A percentile compares a stretch with the other conserved stretches of the same genome.
phyloP scores from a whole-genome alignment of 2,113 vertebrate species.

The Tetrao urogallus region DNA sequence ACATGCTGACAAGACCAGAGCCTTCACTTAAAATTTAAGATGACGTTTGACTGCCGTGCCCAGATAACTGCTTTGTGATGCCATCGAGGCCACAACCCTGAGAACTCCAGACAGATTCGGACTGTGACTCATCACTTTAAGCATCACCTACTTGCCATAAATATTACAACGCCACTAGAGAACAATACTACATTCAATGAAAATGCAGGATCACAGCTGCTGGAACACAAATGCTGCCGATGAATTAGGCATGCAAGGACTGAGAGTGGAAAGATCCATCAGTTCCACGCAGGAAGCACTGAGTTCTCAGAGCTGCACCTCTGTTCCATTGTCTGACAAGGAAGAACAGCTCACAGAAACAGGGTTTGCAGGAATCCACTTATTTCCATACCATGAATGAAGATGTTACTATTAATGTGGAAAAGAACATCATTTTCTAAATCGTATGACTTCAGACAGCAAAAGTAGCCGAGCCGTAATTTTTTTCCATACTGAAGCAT shows the following conservation, averaged over 20 bases:
- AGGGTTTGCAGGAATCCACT: not conserved
- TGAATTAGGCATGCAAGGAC: not conserved
- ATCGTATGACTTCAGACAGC: not conserved
- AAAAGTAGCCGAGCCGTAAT: not conserved
- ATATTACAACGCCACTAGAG: slow-evolving; percentile 11
- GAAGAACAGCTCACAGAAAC: not conserved
- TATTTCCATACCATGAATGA: not conserved
- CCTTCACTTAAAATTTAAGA: not conserved
- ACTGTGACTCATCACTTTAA: not conserved
- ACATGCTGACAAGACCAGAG: not conserved
- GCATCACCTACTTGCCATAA: slow-evolving; percentile 42
- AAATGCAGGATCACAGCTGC: slow-evolving; percentile 44
- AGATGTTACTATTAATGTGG: not conserved
- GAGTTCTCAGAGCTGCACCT: not conserved
- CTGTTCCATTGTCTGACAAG: not conserved
- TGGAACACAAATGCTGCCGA: slow-evolving; percentile 34
- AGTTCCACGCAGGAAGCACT: not conserved
- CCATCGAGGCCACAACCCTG: not conserved
- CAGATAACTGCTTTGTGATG: not conserved
- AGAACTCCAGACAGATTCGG: slow-evolving; percentile 12
- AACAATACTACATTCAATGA: slow-evolving; percentile 26
- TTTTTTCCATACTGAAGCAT: not conserved
- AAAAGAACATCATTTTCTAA: not conserved
- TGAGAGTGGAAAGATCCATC: slow-evolving; percentile 42
- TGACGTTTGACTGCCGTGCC: not conserved